phyloP scores from a whole-genome alignment of 2,113 vertebrate species.

The Pleuronectes platessa region DNA sequence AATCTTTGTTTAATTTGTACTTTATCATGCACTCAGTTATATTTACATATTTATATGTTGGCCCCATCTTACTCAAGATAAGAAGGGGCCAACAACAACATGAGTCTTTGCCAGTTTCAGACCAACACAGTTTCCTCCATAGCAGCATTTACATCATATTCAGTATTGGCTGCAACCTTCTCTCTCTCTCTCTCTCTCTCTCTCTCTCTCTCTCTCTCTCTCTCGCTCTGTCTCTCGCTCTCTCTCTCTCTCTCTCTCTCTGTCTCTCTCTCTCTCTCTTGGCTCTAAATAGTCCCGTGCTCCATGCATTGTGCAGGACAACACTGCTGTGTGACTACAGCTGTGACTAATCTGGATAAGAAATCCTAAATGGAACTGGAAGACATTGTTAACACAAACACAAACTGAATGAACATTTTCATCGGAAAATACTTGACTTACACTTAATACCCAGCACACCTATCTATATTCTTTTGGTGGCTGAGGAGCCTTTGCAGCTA shows the following conservation, averaged over 20 bases:
- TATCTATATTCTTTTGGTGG: too few species aligned
- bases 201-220: neutral
- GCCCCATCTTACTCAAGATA: neutral
- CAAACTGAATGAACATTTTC: neutral
- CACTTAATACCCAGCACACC: too few species aligned
- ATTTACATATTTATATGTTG: too few species aligned
- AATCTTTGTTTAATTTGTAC: too few species aligned
- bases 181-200: too few species aligned
- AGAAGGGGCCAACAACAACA: too few species aligned
- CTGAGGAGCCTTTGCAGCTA: too few species aligned
- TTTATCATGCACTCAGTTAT: too few species aligned
- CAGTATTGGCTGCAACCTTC: neutral
- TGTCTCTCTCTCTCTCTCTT: neutral
- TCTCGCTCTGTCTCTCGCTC: neutral
- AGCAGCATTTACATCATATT: neutral
- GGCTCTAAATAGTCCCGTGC: neutral
- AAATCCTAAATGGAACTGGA: neutral
- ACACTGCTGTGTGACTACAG: slow-evolving; percentile 1
- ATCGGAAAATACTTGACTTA: neutral
- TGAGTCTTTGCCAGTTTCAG: neutral
- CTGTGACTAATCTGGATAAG: neutral
- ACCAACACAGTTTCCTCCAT: neutral
- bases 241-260: too few species aligned
- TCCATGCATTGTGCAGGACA: neutral
- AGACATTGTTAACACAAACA: neutral